Base-by-base conservation (phyloP, 1,140 invertebrate genomes). In the Drosophila pseudoobscura region DNA sequence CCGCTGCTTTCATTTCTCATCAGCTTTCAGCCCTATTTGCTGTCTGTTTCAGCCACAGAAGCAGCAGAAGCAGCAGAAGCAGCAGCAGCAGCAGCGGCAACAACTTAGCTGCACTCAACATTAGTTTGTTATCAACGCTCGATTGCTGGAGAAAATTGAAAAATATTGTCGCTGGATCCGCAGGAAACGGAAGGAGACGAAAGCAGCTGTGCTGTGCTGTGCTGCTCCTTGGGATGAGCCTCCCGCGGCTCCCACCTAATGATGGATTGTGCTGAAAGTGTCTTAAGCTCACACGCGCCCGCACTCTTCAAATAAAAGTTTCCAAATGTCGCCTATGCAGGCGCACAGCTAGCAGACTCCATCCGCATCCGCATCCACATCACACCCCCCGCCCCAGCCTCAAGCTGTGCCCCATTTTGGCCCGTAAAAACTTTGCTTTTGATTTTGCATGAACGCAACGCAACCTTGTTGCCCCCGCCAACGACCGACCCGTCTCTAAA, bases 101-200 rank as follows among this genome's bases (percentile, higher is more conserved):
- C 53, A 79, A 61, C 61, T 65, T 75, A 63, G 56, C 47, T 76
- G 80, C 72, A 85, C 65, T 75, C 80, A 72, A 79, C 82, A 84
- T 84, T 84, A 84, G 83, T 87, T 85, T 87, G 74, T 75, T 85
- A 82, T 85, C 82, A 85, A 87, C 82, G 82, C 82, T 87, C 78
- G 82, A 88, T 88, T 88, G 80, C 78, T 88, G 66, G 45, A 54
- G 83, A 83, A 88, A 88, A 88, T 88, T 88, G 83, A 88, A 88
- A 88, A 88, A 83, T 73, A 88, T 88, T 89, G 84, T 88, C 64
- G 75, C 75, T 51, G 77, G 60, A 43, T 29, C 22, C 35, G 55
- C 26, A 41, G 69, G 66, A 61, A 35, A 17, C 47, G 29, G 15
- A 35, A 55, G 15, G 9, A 8, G 31, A 35, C 53, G 13, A 53